Evolutionary conservation across 2,888 invertebrate genomes (phyloP).

Genomic region (Anthoptus insignis): DNA sequence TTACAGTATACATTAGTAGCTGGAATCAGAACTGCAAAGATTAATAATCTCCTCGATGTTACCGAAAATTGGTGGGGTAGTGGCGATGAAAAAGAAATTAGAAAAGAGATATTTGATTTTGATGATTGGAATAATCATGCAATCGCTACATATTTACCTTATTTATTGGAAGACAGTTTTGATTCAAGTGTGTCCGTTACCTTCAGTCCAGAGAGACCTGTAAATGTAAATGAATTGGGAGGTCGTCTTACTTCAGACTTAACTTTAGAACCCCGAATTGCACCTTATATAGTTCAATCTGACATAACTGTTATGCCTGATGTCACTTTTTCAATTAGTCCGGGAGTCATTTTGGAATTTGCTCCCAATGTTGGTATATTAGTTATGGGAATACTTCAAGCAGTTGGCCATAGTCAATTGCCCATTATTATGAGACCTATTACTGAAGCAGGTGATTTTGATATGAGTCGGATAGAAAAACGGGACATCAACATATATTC

Average conservation of each 20-base stretch:
- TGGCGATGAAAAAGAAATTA: constrained; percentile 90
- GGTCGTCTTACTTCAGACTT: constrained; percentile 92
- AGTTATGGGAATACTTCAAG: constrained; percentile 96
- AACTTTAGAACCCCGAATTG: constrained; percentile 87
- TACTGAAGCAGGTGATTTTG: constrained; percentile 63
- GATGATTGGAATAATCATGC: constrained; percentile 99
- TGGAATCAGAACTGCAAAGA: constrained; percentile 95
- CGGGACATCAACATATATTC: constrained; percentile 73
- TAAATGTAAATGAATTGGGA: constrained; percentile 90
- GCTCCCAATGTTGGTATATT: constrained; percentile 98
- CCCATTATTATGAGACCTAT: constrained; percentile 93
- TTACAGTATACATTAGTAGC: constrained; percentile 97
- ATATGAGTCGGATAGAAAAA: constrained; percentile 72
- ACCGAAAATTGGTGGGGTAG: constrained; percentile 99
- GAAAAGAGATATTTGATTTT: constrained; percentile 97
- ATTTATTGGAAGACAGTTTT: constrained; percentile 92
- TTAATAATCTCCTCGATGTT: constrained; percentile 95
- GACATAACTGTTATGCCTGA: constrained; percentile 99
- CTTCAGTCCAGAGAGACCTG: constrained; percentile 84
- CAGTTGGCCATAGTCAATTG: constrained; percentile 91
- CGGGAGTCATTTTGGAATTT: constrained; percentile 97
- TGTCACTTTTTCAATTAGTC: constrained; percentile 93
- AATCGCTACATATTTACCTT: constrained; percentile 96
- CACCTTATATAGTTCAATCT: constrained; percentile 93
- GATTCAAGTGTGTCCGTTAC: constrained; percentile 92